Evolutionary conservation across 1,140 invertebrate species (phyloP), one percentile per base, ranked within the genome.

Genomic region (Lordiphosa clarofinis): DNA sequence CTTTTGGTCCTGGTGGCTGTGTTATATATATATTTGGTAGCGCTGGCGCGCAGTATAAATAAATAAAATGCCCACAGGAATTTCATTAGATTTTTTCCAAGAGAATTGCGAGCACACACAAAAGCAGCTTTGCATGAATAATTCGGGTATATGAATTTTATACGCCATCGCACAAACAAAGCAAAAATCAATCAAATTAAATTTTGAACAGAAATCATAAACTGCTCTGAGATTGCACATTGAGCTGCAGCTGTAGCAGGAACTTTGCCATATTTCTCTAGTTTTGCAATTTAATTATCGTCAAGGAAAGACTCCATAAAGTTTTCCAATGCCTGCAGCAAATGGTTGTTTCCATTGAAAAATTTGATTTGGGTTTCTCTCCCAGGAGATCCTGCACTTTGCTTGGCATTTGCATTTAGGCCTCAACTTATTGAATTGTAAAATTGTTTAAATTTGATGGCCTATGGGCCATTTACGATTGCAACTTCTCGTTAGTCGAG

Each of bases 171-270:
- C 62, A 59, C 67, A 64, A 63, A 65, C 76, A 84, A 64, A 33
- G 53, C 72, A 44, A 65, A 84, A 82, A 84, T 82, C 76, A 73
- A 82, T 82, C 66, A 76, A 78, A 84, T 82, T 76, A 84, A 82
- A 84, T 57, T 50, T 72, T 61, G 72, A 82, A 63, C 63, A 54
- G 59, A 82, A 75, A 75, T 75, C 61, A 82, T 61, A 59, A 64
- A 63, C 28, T 31, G 28, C 5, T 31, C 28, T 31, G 28, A 31
- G 28, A 31, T 31, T 31, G 28, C 28, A 31, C 2, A 31, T 31
- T 31, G 28, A 24, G 28, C 42, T 28, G 53, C 42, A 35, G 53
- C 52, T 52, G 43, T 43, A 58, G 35, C 57, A 10, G 35, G 36
- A 59, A 63, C 53, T 58, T 53, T 57, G 47, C 43, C 35, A 57